Conservation (phyloP, 2,797 vertebrate species). For the Pangasius larnaudii region DNA sequence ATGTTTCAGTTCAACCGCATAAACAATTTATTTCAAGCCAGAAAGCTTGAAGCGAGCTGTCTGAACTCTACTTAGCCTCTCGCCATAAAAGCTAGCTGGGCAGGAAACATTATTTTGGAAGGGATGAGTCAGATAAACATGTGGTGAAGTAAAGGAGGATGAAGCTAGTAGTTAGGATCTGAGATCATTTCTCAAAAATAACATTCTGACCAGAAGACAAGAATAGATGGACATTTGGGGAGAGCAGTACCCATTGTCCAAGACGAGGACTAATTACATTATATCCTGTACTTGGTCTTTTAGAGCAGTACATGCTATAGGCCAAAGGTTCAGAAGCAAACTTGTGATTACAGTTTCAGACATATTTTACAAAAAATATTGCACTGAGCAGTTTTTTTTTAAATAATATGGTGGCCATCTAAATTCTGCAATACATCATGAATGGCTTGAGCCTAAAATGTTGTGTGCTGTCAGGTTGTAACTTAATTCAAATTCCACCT, state of each 20-base stretch:
- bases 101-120: constrained; percentile 14
- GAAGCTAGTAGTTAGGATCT: constrained; percentile 35
- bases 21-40: constrained; percentile 1
- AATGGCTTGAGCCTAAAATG: neutral
- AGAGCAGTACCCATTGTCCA: neutral
- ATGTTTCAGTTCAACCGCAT: neutral
- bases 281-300: neutral
- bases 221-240: constrained; percentile 2
- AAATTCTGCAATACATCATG: neutral
- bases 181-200: constrained; percentile 34
- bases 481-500: neutral
- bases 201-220: constrained; percentile 11
- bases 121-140: constrained; percentile 30
- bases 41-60: neutral
- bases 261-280: neutral
- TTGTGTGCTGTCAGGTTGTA: neutral
- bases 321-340: neutral
- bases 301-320: neutral
- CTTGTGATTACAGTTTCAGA: neutral
- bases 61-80: constrained; percentile 24
- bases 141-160: constrained; percentile 25
- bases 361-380: neutral
- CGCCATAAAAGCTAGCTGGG: constrained; percentile 29
- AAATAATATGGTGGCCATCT: neutral
- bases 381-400: neutral